Evolutionary conservation across 2,888 invertebrate genomes (phyloP).

Genomic region (Ramazzottius varieornatus): DNA sequence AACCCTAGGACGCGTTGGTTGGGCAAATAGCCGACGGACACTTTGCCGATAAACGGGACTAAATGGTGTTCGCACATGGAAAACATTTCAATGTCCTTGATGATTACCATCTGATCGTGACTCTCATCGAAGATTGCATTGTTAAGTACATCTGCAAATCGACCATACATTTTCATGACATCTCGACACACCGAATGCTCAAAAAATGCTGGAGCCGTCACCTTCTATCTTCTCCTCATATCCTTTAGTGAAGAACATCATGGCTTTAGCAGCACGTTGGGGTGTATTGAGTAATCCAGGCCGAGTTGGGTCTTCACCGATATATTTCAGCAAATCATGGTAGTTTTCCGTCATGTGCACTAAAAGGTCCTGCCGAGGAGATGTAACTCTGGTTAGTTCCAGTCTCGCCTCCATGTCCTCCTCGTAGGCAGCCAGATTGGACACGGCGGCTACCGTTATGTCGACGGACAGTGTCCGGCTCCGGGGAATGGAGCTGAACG

Average conservation of each 20-base stretch:
- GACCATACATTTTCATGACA: too few relatives aligned
- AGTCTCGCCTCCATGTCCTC: not conserved
- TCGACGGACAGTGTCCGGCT: too few relatives aligned
- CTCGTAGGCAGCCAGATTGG: not conserved
- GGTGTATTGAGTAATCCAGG: conserved; percentile 86
- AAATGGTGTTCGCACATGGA: conserved; percentile 99
- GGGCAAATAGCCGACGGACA: conserved; percentile 91
- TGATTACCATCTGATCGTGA: conserved; percentile 97
- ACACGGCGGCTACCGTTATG: not conserved
- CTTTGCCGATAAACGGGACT: conserved; percentile 90
- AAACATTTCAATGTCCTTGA: conserved; percentile 98
- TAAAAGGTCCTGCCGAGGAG: conserved; percentile 13
- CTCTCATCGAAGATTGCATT: conserved; percentile 95
- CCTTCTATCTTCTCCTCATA: conserved; percentile 88
- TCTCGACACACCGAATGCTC: too few relatives aligned
- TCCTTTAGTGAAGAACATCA: conserved; percentile 95
- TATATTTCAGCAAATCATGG: conserved; percentile 46
- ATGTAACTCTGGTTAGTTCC: conserved; percentile 5
- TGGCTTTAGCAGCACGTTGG: conserved; percentile 86
- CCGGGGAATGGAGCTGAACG: too few relatives aligned
- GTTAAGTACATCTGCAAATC: conserved; percentile 54
- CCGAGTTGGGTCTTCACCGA: conserved; percentile 72
- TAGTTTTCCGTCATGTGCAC: conserved; percentile 26
- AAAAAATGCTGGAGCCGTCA: too few relatives aligned
- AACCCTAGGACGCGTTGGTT: conserved; percentile 87